These are phyloP conservation scores for Peromyscus californicus DNA, from an alignment of 2,113 vertebrate genomes.

Conservation along the genomic window DNA sequence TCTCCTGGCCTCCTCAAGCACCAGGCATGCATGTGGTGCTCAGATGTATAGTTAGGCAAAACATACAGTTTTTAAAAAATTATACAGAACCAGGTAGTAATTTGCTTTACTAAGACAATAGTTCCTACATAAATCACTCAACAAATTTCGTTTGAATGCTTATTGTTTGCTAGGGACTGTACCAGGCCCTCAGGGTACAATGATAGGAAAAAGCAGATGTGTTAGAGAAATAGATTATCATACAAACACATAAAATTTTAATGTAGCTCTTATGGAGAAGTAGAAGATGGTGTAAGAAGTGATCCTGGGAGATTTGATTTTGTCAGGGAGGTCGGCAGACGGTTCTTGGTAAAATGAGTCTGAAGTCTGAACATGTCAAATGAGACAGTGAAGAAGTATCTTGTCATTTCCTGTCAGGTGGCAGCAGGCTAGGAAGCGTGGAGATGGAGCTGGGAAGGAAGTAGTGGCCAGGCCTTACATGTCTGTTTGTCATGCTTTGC, in stretches of 20 bases:
- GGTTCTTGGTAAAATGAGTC: neutral
- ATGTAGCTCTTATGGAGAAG: neutral
- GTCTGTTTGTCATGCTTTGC: neutral
- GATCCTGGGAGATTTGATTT: neutral
- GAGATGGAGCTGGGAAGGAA: neutral
- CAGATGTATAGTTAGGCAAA: neutral
- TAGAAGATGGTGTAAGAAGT: neutral
- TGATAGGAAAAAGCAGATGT: neutral
- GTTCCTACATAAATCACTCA: slow-evolving; percentile 43
- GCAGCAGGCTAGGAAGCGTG: neutral
- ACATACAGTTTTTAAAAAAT: neutral
- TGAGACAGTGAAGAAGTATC: neutral
- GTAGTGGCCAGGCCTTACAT: neutral
- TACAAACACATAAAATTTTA: neutral
- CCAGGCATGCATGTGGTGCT: neutral
- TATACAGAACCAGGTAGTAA: neutral
- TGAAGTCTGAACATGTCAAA: neutral
- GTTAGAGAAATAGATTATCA: slow-evolving; percentile 2
- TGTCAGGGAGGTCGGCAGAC: neutral
- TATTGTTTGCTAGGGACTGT: neutral
- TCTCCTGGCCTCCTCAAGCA: neutral
- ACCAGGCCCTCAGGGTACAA: neutral
- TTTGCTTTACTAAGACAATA: slow-evolving; percentile 61
- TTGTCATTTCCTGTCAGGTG: neutral
- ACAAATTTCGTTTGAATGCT: neutral